Base-by-base conservation (phyloP, 2,113 vertebrate genomes). In the Ploceus nigricollis region DNA sequence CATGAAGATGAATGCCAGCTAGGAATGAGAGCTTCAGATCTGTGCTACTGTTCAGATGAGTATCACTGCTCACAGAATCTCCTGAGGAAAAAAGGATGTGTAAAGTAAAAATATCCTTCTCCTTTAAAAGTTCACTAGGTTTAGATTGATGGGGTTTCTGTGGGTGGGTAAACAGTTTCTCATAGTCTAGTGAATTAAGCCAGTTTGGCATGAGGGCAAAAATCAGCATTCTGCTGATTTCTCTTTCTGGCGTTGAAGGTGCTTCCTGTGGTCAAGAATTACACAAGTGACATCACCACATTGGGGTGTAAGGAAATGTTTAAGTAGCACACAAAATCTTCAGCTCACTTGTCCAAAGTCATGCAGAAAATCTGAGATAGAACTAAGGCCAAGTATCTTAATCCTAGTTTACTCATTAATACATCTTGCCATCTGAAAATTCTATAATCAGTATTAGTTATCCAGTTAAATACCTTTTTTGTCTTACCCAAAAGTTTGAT, bases 251-350 rank as follows among this genome's bases (percentile, higher is more conserved):
- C 35, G 85, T 91, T 79, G 39, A 60, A 69, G 4, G 16, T 33
- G 7, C 4, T 69, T 93, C n/a, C 40, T 53, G 28, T 28, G n/a
- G 10, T 65, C 57, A 89, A 72, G 27, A 47, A 70, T 8, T 75
- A 33, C 22, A 31, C 14, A 23, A n/a, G 51, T 3, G 6, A 37
- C 15, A 56, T 47, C n/a, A 53, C 5, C 42, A 45, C 0, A 0
- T 3, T n/a, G 84, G 16, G 6, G 4, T 51, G 8, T 28, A 51
- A 89, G 13, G 11, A 83, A 64, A 40, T 24, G 5, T 35, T 79
- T 27, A 89, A 57, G 13, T 13, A 64, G 44, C 7, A 35, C 4
- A 72, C 7, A 56, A 39, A 81, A 89, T 35, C 37, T 76, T 68
- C 25, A 69, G 15, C 3, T 96, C 12, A 10, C 5, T 35, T 68